Conservation (phyloP, 2,113 vertebrate genomes). For the Salvelinus sp. region DNA sequence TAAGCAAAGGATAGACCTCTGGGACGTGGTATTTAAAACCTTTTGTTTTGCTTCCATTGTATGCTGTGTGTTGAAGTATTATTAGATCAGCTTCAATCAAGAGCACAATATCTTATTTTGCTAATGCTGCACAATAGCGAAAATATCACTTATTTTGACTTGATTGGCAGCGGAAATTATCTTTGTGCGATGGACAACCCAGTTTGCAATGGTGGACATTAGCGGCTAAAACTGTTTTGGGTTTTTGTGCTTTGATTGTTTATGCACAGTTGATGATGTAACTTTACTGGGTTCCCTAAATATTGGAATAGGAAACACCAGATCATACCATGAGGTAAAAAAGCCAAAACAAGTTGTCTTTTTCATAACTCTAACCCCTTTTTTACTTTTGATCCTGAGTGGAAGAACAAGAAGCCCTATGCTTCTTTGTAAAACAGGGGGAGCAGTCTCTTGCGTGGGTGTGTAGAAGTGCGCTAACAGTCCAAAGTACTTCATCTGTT, state of each 20-base stretch:
- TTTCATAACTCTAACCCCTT: background rate
- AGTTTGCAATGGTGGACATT: background rate
- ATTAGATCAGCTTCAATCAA: slow-evolving; percentile 20
- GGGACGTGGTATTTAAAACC: slow-evolving; percentile 23
- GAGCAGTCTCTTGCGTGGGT: slow-evolving; percentile 3
- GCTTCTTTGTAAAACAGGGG: slow-evolving; percentile 29
- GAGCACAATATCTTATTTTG: slow-evolving; percentile 10
- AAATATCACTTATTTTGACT: background rate
- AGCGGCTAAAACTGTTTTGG: slow-evolving; percentile 7
- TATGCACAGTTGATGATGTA: slow-evolving; percentile 17
- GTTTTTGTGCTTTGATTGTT: slow-evolving; percentile 27
- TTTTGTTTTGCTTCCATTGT: slow-evolving; percentile 35
- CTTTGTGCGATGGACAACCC: slow-evolving; percentile 14
- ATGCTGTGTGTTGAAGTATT: slow-evolving; percentile 11
- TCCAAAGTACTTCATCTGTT: background rate
- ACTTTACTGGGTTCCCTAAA: slow-evolving; percentile 39
- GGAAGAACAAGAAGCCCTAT: slow-evolving; percentile 23
- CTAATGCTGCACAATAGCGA: too few relatives aligned
- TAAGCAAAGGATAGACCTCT: slow-evolving; percentile 27
- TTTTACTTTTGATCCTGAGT: background rate
- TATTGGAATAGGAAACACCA: slow-evolving; percentile 19
- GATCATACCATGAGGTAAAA: background rate
- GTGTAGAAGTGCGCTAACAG: background rate
- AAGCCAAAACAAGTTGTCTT: background rate
- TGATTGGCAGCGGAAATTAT: slow-evolving; percentile 19